Evolutionary conservation across 2,797 vertebrate species (phyloP), one percentile per base, ranked within the genome.

Genomic region (Myiotriccus ornatus): DNA sequence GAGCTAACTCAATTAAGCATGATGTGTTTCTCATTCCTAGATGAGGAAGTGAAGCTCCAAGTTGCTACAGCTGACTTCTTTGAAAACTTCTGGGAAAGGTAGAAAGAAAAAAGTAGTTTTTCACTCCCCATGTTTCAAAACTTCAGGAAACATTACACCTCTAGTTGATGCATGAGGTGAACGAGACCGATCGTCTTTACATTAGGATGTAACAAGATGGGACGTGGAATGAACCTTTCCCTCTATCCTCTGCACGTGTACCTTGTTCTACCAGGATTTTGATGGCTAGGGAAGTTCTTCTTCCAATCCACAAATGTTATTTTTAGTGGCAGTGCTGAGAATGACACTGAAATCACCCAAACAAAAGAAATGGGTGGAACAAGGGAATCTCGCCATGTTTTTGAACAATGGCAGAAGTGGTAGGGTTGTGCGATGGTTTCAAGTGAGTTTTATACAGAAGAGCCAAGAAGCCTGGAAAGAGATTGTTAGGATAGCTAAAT

Each of bases 101-200:
- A 52, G 63, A 76, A 84, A 83, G 50, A 59, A 73, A 65, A 89
- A 50, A 70, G 6, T 53, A 34, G 16, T 57, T 92, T 92, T 78
- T 85, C 3, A 39, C 9, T 77, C 19, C 5, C 5, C 0, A 0
- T 35, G 17, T 87, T 77, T 94, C 34, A 46, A 41, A 12, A 57
- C 46, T 92, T 77, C 3, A 49, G 41, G 30, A 65, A 71, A 69
- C 7, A 4, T 46, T 52, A 16, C 6, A 10, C 7, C 7, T 89
- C 18, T 53, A 24, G n/a, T 21, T 71, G 44, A 18, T 71, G 9
- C 6, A 9, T 19, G 28, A 67, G 18, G 18, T 44, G 35, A 93
- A 24, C 49, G 60, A 46, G 50, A 47, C 39, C 49, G 59, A 21
- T 59, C 0, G 3, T 43, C 41, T 56, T 56, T 41, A 17, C 0